A percentile compares a stretch with the other conserved stretches of the same genome.
Evolutionary conservation across 2,113 vertebrate genomes (phyloP).

Genomic region (Pelodiscus sinensis): DNA sequence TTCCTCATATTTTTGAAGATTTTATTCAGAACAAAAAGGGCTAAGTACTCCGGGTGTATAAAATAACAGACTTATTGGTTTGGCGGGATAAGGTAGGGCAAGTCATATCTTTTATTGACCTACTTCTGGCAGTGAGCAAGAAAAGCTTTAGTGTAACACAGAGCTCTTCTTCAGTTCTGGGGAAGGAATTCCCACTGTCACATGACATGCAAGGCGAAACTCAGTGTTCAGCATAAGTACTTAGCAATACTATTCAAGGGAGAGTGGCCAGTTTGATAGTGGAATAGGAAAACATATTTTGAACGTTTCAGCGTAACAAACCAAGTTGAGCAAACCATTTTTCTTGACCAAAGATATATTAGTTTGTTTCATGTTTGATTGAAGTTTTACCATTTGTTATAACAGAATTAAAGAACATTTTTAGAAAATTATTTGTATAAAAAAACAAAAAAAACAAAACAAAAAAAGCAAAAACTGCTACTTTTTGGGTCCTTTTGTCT

Average conservation of each 20-base stretch:
- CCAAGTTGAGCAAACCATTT: too few species aligned
- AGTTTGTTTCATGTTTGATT: too few species aligned
- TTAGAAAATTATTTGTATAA: too few species aligned
- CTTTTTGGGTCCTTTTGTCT: too few species aligned
- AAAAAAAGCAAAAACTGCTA: too few species aligned
- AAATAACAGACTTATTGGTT: not conserved
- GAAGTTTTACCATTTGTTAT: too few species aligned
- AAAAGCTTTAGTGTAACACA: not conserved
- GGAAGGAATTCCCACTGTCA: not conserved
- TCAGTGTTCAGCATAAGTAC: not conserved
- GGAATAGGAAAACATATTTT: too few species aligned
- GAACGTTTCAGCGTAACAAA: too few species aligned
- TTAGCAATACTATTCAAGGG: not conserved
- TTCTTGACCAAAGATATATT: too few species aligned
- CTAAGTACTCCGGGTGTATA: not conserved
- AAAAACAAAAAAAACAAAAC: too few species aligned
- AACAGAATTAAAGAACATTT: too few species aligned
- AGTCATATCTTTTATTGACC: not conserved
- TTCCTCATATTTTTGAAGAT: not conserved
- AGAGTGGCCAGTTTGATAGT: too few species aligned
- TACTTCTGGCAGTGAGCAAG: not conserved
- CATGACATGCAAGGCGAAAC: not conserved
- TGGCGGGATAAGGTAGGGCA: not conserved
- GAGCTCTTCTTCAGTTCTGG: not conserved
- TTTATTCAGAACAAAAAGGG: not conserved